Evolutionary conservation across 2,888 invertebrate genomes (phyloP).

Genomic region (Autographa pulchrina): DNA sequence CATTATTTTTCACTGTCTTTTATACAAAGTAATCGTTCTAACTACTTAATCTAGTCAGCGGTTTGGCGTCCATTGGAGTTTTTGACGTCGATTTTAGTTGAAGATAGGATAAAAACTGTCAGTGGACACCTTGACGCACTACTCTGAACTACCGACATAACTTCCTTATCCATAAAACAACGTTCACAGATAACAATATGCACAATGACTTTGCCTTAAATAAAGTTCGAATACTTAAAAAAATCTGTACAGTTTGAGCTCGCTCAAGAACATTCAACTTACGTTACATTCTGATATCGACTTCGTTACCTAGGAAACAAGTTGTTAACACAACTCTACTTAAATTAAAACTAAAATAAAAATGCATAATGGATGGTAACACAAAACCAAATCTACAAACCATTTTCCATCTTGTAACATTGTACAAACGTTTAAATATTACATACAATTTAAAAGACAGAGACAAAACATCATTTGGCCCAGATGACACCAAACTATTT

Average conservation of each 20-base stretch:
- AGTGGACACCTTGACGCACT: conserved; percentile 29
- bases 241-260: conserved; percentile 63
- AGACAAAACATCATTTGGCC: too few species aligned
- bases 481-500: too few species aligned
- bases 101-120: conserved; percentile 24
- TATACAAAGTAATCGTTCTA: conserved; percentile 33
- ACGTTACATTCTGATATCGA: conserved; percentile 51
- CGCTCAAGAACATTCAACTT: conserved; percentile 48
- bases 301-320: conserved; percentile 42
- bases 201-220: conserved; percentile 54
- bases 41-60: conserved; percentile 6
- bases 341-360: conserved; percentile 44
- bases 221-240: conserved; percentile 51
- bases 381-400: conserved; percentile 29
- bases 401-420: background rate
- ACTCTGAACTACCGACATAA: background rate
- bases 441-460: too few species aligned
- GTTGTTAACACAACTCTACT: conserved; percentile 14
- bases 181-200: conserved; percentile 51
- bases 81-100: conserved; percentile 3
- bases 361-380: conserved; percentile 58
- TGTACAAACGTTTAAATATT: background rate
- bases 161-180: conserved; percentile 24
- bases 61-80: conserved; percentile 23
- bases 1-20: conserved; percentile 48